These are phyloP conservation scores for Pycnomerus fuliginosus DNA, from an alignment of 2,888 invertebrate genomes.

Conservation along the genomic window DNA sequence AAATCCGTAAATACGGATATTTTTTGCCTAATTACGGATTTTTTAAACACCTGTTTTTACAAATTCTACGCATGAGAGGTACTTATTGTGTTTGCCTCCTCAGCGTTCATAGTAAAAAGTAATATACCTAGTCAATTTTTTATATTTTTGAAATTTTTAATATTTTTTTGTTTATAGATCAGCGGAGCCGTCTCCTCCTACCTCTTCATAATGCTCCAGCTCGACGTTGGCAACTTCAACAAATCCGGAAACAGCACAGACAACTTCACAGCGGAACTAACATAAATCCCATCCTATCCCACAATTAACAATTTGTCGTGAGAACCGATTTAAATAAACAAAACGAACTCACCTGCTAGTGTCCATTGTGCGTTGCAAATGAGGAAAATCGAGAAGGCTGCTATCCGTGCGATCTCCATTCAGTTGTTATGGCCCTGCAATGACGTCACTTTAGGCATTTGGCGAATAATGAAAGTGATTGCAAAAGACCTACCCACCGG, in stretches of 20 bases:
- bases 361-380: conserved; percentile 1
- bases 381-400: conserved; percentile 15
- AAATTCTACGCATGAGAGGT: too few relatives aligned
- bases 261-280: too few relatives aligned
- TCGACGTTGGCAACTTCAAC: conserved; percentile 22
- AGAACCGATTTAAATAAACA: not conserved
- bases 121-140: too few relatives aligned
- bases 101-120: too few relatives aligned
- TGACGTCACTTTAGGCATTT: not conserved
- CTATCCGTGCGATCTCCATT: conserved; percentile 33
- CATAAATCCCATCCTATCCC: not conserved
- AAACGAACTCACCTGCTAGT: conserved; percentile 7
- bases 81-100: too few relatives aligned
- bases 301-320: not conserved
- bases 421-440: conserved; percentile 28
- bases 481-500: too few relatives aligned
- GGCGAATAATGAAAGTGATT: not conserved
- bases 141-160: too few relatives aligned
- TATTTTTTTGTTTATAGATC: conserved; percentile 7
- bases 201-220: conserved; percentile 35
- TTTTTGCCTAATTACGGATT: too few relatives aligned
- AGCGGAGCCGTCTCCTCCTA: conserved; percentile 32
- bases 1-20: too few relatives aligned
- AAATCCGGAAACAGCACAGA: too few relatives aligned
- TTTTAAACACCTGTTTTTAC: too few relatives aligned